Conservation (phyloP, 2,113 vertebrate species). For the Ornithorhynchus anatinus region DNA sequence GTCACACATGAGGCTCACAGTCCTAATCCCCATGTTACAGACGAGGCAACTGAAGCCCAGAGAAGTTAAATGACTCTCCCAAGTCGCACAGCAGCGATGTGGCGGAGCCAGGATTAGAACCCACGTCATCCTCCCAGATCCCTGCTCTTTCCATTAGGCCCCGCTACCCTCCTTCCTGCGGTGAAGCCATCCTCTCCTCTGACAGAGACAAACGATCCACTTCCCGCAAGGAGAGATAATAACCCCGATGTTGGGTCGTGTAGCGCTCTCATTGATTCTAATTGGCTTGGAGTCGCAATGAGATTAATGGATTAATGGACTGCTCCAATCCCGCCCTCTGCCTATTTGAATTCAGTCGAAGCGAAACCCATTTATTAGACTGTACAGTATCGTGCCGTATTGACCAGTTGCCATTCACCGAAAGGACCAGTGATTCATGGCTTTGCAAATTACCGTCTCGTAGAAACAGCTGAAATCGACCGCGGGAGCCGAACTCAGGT, state of each 20-base stretch:
- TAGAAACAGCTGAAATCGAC: background rate
- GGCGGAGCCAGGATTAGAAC: no score
- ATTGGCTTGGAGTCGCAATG: background rate
- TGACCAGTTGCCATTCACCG: background rate
- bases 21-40: no score
- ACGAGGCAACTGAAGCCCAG: no score
- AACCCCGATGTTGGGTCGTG: background rate
- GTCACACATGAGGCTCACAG: no score
- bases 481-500: background rate
- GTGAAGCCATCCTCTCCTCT: background rate
- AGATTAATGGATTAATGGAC: background rate
- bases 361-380: background rate
- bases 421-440: background rate
- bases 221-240: background rate
- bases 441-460: background rate
- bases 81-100: no score
- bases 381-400: background rate
- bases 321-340: background rate
- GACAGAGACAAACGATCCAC: background rate
- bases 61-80: no score
- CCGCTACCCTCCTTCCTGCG: background rate
- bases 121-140: no score
- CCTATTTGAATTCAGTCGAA: background rate
- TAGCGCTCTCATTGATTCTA: background rate
- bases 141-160: rapidly evolving